Base-by-base conservation (phyloP, 2,113 vertebrate species). In the Ancistrus triradiatus region DNA sequence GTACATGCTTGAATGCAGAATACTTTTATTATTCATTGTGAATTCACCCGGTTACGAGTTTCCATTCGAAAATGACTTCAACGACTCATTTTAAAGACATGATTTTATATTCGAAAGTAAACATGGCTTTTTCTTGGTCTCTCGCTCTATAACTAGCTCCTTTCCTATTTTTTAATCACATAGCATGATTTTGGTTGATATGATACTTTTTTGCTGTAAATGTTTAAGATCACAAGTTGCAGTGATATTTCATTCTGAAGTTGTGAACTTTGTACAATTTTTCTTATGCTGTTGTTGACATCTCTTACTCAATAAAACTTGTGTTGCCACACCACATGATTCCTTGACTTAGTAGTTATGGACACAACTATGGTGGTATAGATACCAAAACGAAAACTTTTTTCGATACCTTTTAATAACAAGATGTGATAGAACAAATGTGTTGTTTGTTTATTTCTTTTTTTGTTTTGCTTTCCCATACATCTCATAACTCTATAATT, bases 211-310 rank as follows among this genome's bases (percentile, higher is more conserved):
- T 91, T 91, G 93, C 92, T 96, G 90, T 94, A 93, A 91, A 92
- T 89, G 92, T 95, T 92, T 90, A 91, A 88, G 90, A 90, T 94
- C 94, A 94, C 91, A 89, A 91, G 91, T 94, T 93, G 88, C 92
- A 90, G 92, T 96, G 92, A 93, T 89, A 91, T 89, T 93, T 97
- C 86, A 94, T 95, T 98, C 96, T 92, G 89, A 94, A 94, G 93
- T 94, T 88, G 95, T 98, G 95, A 91, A 92, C 90, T 97, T 97
- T 95, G 93, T 97, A 97, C 91, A 91, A 90, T 95, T 91, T 95
- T 91, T 94, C 91, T 97, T 93, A 95, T 95, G 94, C 93, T 95
- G 92, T 91, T 96, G 94, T 97, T 93, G 91, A 93, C 92, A 96
- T 95, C 93, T 95, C 92, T 95, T 92, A 94, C 92, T 97, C 93